Conservation (phyloP, 2,888 invertebrate species). For the Helicoverpa assulta region DNA sequence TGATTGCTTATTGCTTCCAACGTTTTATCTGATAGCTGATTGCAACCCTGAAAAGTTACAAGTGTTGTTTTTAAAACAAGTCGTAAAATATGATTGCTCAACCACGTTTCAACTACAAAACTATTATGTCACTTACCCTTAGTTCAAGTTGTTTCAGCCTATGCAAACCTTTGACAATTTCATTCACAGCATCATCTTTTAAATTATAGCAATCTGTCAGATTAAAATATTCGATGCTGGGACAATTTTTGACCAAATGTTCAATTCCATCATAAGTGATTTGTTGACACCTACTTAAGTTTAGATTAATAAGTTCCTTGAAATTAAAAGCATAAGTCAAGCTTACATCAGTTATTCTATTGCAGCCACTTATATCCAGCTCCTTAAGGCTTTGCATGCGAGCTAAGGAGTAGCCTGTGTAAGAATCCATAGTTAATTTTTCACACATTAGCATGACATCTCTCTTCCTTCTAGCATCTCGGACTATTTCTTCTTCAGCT, state of each 20-base stretch:
- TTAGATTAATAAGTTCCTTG: constrained; percentile 91
- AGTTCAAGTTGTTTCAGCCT: constrained; percentile 90
- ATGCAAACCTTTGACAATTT: constrained; percentile 79
- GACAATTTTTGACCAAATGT: constrained; percentile 91
- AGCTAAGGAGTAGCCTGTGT: constrained; percentile 88
- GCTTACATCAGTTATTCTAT: constrained; percentile 93
- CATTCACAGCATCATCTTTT: constrained; percentile 90
- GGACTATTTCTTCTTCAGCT: constrained; percentile 93
- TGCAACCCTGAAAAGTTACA: constrained; percentile 88
- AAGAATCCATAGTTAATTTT: constrained; percentile 81
- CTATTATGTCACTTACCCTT: constrained; percentile 79
- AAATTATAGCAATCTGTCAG: constrained; percentile 92
- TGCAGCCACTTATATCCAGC: constrained; percentile 92
- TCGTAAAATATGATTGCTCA: neutral
- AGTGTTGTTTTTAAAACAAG: neutral
- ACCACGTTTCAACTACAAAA: neutral
- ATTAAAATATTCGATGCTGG: constrained; percentile 92
- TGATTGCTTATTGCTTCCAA: constrained; percentile 86
- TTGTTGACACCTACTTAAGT: constrained; percentile 93
- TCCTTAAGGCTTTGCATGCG: constrained; percentile 88
- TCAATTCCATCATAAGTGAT: constrained; percentile 92
- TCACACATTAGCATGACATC: constrained; percentile 92
- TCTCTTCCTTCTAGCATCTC: constrained; percentile 91
- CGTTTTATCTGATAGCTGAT: constrained; percentile 90
- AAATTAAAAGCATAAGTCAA: constrained; percentile 92